Conservation (phyloP, 2,113 vertebrate genomes). For the Pao palembangensis region DNA sequence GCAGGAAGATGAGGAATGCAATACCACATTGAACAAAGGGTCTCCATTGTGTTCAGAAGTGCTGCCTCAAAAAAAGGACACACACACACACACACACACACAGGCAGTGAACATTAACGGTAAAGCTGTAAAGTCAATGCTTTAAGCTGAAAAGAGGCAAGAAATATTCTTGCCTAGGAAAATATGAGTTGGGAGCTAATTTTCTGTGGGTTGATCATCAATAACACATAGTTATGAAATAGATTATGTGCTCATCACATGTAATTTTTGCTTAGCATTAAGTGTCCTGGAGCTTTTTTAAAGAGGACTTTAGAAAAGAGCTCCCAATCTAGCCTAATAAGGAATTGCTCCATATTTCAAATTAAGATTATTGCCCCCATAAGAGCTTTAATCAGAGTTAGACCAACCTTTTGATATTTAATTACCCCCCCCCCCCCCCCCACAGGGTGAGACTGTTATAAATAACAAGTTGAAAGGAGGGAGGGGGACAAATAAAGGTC, state of each 20-base stretch:
- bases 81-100: no score
- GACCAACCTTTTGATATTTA: slow-evolving; percentile 49
- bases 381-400: slow-evolving; percentile 44
- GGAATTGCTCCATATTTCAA: slow-evolving; percentile 31
- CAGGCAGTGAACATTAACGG: background rate
- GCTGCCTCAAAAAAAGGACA: slow-evolving; percentile 61
- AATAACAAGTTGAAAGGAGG: slow-evolving; percentile 22
- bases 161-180: no score
- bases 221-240: no score
- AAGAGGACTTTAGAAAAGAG: background rate
- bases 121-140: background rate
- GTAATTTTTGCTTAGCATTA: background rate
- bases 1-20: slow-evolving; percentile 50
- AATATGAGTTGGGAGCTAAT: no score
- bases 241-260: background rate
- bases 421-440: slow-evolving; percentile 52
- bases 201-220: no score
- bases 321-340: background rate
- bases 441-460: slow-evolving; percentile 38
- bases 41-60: slow-evolving; percentile 62
- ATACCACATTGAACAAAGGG: slow-evolving; percentile 49
- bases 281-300: background rate
- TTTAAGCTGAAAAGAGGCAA: background rate
- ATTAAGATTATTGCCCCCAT: slow-evolving; percentile 36
- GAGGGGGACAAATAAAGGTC: background rate